Conservation (phyloP, 2,888 invertebrate genomes). For the Arge pagana region DNA sequence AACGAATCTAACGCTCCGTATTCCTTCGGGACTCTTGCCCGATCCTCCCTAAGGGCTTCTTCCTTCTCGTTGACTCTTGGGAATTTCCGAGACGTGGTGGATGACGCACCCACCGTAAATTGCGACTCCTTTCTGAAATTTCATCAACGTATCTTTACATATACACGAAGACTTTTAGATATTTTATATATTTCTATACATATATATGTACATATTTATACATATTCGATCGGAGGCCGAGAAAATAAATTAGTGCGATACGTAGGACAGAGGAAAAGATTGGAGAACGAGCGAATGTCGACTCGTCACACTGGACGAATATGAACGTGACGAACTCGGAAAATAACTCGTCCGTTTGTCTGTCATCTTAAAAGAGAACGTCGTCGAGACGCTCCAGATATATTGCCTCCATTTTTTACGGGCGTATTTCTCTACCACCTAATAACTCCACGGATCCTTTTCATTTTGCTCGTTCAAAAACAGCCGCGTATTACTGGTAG, state of each 20-base stretch:
- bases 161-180: conserved; percentile 13
- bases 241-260: conserved; percentile 3
- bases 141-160: conserved; percentile 20
- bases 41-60: background rate
- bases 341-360: too few species aligned
- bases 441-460: conserved; percentile 1
- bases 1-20: conserved; percentile 1
- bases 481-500: conserved; percentile 2
- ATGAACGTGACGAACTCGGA: too few species aligned
- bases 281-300: too few species aligned
- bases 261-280: too few species aligned
- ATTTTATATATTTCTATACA: background rate
- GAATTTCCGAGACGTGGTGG: conserved; percentile 6
- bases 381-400: too few species aligned
- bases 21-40: conserved; percentile 9
- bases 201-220: conserved; percentile 2
- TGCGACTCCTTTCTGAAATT: conserved; percentile 19
- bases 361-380: too few species aligned
- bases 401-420: too few species aligned
- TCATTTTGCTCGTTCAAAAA: background rate
- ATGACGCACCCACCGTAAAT: conserved; percentile 18
- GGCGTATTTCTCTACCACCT: background rate
- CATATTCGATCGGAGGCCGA: background rate
- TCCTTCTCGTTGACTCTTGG: background rate
- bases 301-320: too few species aligned